These are phyloP conservation scores for Coremacera marginata DNA, from an alignment of 2,888 invertebrate species.

Conservation along the genomic window DNA sequence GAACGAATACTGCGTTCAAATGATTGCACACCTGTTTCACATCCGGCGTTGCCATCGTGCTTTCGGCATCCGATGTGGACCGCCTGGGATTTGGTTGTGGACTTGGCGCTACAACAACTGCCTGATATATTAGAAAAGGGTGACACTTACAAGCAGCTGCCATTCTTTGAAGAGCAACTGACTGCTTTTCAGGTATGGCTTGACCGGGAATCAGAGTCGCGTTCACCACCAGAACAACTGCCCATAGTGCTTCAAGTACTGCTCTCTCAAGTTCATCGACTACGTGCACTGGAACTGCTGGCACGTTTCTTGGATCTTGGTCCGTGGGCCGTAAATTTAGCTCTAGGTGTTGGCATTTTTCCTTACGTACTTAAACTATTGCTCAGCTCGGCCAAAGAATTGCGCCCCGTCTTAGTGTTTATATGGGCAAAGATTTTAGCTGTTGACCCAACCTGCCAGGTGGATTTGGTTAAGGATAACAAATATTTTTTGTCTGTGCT, in stretches of 20 bases:
- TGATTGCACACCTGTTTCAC: slow-evolving; percentile 96
- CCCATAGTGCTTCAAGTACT: slow-evolving; percentile 96
- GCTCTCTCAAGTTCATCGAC: slow-evolving; percentile 82
- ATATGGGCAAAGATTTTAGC: slow-evolving; percentile 99
- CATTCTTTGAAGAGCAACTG: slow-evolving; percentile 97
- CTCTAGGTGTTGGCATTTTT: slow-evolving; percentile 97
- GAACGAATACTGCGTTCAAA: slow-evolving; percentile 96
- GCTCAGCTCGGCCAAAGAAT: slow-evolving; percentile 93
- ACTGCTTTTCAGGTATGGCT: slow-evolving; percentile 90
- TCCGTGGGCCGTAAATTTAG: slow-evolving; percentile 94
- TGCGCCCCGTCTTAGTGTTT: slow-evolving; percentile 93
- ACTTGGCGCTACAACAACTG: slow-evolving; percentile 92
- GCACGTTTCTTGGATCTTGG: slow-evolving; percentile 96
- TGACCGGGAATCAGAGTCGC: slow-evolving; percentile 74
- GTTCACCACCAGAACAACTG: slow-evolving; percentile 94
- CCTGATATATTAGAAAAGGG: slow-evolving; percentile 79
- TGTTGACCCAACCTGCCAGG: slow-evolving; percentile 95
- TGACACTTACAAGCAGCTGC: slow-evolving; percentile 78
- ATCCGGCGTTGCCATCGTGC: slow-evolving; percentile 91
- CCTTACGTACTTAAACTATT: slow-evolving; percentile 97
- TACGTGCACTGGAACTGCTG: slow-evolving; percentile 93
- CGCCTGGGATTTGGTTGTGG: slow-evolving; percentile 98
- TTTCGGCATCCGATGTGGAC: slow-evolving; percentile 93
- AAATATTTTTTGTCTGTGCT: slow-evolving; percentile 95
- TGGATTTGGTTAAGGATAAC: slow-evolving; percentile 94